Evolutionary conservation across 2,797 vertebrate genomes (phyloP).

Genomic region (Bradypodion pumilum): DNA sequence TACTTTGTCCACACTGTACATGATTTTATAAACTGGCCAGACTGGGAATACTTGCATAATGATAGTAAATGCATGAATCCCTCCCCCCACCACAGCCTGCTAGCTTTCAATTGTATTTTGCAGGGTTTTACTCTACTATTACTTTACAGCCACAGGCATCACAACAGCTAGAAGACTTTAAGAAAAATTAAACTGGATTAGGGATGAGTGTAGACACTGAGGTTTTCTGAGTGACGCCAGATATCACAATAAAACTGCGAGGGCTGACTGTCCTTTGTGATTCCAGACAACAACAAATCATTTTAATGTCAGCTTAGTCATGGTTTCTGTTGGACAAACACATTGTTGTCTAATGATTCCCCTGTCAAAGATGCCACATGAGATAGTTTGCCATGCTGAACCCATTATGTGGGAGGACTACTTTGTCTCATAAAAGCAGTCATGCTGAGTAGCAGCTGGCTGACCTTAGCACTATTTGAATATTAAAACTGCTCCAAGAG

Average conservation of each 20-base stretch:
- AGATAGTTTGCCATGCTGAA: constrained; percentile 20
- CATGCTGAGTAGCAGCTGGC: constrained; percentile 32
- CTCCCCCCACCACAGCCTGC: neutral
- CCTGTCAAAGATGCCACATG: constrained; percentile 20
- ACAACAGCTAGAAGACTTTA: neutral
- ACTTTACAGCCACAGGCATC: neutral
- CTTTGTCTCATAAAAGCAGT: constrained; percentile 14
- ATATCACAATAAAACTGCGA: constrained; percentile 29
- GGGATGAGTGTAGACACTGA: constrained; percentile 20
- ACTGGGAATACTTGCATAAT: neutral
- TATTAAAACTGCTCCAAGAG: constrained; percentile 16
- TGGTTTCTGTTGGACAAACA: constrained; percentile 34
- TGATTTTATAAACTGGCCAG: no score
- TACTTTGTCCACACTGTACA: no score
- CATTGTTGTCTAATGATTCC: constrained; percentile 3
- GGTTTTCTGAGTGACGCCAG: constrained; percentile 20
- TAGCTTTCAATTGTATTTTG: neutral
- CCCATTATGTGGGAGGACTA: constrained; percentile 5
- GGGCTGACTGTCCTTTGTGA: constrained; percentile 18
- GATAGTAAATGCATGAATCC: neutral
- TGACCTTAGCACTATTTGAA: neutral
- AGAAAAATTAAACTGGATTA: constrained; percentile 4
- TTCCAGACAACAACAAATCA: constrained; percentile 39
- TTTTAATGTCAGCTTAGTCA: constrained; percentile 12
- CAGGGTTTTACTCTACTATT: neutral